A percentile compares a stretch with the other conserved stretches of the same genome.
phyloP scores from a whole-genome alignment of 2,113 vertebrate species.

The Sarotherodon lohbergeri region DNA sequence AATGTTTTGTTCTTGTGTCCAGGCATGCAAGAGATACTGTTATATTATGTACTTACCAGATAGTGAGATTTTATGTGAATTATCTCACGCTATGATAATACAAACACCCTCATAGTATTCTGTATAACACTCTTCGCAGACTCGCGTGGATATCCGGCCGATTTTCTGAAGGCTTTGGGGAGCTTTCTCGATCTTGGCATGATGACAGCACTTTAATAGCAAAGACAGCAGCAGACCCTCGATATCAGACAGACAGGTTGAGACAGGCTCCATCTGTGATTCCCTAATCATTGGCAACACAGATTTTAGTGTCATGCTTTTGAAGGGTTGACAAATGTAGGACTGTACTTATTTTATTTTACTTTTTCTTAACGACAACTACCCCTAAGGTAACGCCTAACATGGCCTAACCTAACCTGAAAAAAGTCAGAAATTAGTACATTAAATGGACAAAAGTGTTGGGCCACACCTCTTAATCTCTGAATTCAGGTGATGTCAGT shows the following conservation, averaged over 20 bases:
- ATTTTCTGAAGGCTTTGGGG: not conserved
- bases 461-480: not conserved
- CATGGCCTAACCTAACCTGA: not conserved
- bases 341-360: not conserved
- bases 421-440: not conserved
- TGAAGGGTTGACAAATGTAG: not conserved
- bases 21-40: not conserved
- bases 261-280: not conserved
- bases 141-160: accelerated
- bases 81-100: not conserved
- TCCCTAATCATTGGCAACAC: not conserved
- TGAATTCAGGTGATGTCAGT: accelerated
- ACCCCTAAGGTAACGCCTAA: not conserved
- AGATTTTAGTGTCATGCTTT: not conserved
- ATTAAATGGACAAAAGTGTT: not conserved
- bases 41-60: not conserved
- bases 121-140: not conserved
- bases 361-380: not conserved
- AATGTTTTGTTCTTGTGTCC: not conserved
- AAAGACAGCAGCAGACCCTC: not conserved
- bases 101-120: not conserved
- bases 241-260: not conserved
- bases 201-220: not conserved
- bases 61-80: not conserved
- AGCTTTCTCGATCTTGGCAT: not conserved